A percentile compares a stretch with the other conserved stretches of the same genome.
phyloP scores from a whole-genome alignment of 1,140 invertebrate genomes.

The Xylocopa sonorina region DNA sequence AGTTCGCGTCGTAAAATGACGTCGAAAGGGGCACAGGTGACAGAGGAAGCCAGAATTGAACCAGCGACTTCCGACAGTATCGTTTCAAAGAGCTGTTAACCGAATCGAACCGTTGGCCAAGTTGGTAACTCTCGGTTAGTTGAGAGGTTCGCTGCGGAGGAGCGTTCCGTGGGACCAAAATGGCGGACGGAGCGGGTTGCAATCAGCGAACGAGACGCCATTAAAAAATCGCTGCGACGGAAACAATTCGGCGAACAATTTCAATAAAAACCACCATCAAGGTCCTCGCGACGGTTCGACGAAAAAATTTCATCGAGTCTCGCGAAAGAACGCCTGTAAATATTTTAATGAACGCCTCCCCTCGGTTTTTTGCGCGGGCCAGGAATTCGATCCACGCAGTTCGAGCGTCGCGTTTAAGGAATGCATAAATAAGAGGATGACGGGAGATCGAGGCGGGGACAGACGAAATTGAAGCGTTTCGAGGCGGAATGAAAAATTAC shows the following conservation, averaged over 20 bases:
- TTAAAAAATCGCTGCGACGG: no score
- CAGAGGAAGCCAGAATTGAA: neutral
- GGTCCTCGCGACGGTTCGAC: no score
- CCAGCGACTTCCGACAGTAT: neutral
- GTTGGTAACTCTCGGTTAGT: no score
- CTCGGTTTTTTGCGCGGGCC: neutral
- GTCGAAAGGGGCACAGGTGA: no score
- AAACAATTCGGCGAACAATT: no score
- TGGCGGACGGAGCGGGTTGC: no score
- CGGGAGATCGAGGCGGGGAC: neutral
- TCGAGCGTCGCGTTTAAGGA: neutral
- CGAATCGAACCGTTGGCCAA: no score
- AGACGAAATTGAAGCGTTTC: neutral
- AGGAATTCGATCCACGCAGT: constrained; percentile 4
- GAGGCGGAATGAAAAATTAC: constrained; percentile 10
- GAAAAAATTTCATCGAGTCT: neutral
- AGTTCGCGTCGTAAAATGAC: neutral
- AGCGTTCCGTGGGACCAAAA: no score
- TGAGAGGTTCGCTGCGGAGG: no score
- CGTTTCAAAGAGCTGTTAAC: neutral
- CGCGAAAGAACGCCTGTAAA: neutral
- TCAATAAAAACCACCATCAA: no score
- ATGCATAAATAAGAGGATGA: neutral
- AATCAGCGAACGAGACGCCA: no score
- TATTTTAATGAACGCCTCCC: neutral